Base-by-base conservation (phyloP, 1,140 invertebrate genomes). In the Heterodera schachtii region DNA sequence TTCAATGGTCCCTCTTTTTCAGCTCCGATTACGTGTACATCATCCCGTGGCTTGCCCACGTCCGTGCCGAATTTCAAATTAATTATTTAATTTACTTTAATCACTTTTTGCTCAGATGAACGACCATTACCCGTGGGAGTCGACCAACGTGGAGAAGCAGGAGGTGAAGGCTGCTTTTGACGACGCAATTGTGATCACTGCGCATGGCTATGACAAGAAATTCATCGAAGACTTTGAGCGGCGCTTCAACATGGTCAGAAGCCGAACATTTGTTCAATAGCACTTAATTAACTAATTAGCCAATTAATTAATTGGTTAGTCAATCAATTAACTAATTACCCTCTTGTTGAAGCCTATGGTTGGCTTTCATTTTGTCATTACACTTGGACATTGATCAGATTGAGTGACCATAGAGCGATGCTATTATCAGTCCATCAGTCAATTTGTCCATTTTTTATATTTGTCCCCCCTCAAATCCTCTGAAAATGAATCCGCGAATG, bases 61-160 rank as follows among this genome's bases (percentile, higher is more conserved):
- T 89, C n/a, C 78, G 83, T 79, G 81, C 46, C 79, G 69, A 19
- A 8, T 31, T 71, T 46, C 13, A 19, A 75, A 49, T 9, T 66
- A 46, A 21, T 80, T 31, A 43, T n/a, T 31, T 79, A 41, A 44
- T 73, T 52, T 31, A 11, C 41, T 4, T 5, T 64, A 82, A 47
- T 43, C 31, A 44, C 43, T 70, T 11, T 81, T 67, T 57, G 1
- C 60, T 84, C 67, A 89, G 87, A 78, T 87, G 31, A 83, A 88
- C 49, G 89, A 89, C 60, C 89, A 89, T 73, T 90, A 89, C 67
- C 88, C 88, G 1, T 89, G 88, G 88, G 89, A 89, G 75, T 85
- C 87, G 13, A 81, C 81, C 9, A 89, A 87, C 69, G 79, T 90
- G 64, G 88, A 89, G 67, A 89, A 90, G 81, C 73, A 52, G 13